Base-by-base conservation (phyloP, 2,888 invertebrate genomes). In the Endotricha flammealis region DNA sequence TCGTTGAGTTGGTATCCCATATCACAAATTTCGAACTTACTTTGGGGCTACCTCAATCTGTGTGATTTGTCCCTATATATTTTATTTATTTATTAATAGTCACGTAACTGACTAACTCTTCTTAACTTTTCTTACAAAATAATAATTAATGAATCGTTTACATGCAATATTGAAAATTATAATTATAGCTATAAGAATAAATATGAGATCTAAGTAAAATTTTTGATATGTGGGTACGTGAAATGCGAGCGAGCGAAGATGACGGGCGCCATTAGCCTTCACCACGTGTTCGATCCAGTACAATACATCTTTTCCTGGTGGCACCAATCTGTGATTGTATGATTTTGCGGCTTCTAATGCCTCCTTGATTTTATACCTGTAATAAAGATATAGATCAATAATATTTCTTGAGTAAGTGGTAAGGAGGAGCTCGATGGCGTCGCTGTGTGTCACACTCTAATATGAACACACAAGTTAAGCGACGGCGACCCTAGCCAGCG, bases 211-310 rank as follows among this genome's bases (percentile, higher is more conserved):
- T 10, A 64, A 23, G 29, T 50, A 58, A 1, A 87, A 77, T 35
- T 48, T 55, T 34, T 59, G 53, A 45, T 63, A 63, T 24, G 45
- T 39, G 2, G 59, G 50, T 10, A 59, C 20, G 28, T 44, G 11
- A 2, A 55, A 9, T 3, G 50, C 57, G 4, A 50, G 53, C 1
- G 59, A 57, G 9, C 57, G 53, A 3, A 81, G 55, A 50, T 90
- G 75, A 5, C 75, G 79, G 1, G 87, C 88, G 0, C 90, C 90
- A 14, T 78, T 67, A 1, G 89, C 87, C 34, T 78, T 68, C 2
- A 83, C 85, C 6, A 90, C 88, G 61, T 91, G 90, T 61, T 91
- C 90, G 24, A 90, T 85, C 91, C 91, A 91, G 74, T 89, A 90
- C 27, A 89, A 69, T 14, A 91, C 88, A 6, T 88, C 88, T 11